Evolutionary conservation across 2,888 invertebrate species (phyloP).

Genomic region (Rhamphomyia laevipes): DNA sequence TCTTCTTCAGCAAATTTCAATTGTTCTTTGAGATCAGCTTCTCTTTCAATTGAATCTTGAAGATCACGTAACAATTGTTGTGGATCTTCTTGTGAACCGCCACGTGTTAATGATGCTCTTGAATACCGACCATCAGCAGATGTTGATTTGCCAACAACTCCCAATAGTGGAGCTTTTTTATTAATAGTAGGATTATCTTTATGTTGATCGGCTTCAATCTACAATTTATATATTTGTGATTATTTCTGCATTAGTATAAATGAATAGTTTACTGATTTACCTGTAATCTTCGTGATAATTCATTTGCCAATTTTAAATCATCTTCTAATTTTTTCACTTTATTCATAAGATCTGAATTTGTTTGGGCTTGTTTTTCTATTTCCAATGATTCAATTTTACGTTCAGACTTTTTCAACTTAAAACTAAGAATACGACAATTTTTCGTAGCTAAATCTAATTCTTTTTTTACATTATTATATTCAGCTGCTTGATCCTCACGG

Average conservation of each 20-base stretch:
- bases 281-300: constrained; percentile 57
- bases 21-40: constrained; percentile 88
- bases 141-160: constrained; percentile 43
- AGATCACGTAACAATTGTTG: constrained; percentile 73
- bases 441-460: constrained; percentile 95
- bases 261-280: constrained; percentile 18
- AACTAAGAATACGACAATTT: constrained; percentile 94
- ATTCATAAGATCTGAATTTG: constrained; percentile 49
- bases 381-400: constrained; percentile 78
- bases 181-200: constrained; percentile 33
- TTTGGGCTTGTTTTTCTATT: constrained; percentile 61
- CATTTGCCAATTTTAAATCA: constrained; percentile 70
- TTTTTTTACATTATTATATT: constrained; percentile 85
- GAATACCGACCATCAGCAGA: constrained; percentile 60
- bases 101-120: constrained; percentile 60
- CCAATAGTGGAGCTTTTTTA: constrained; percentile 47
- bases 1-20: constrained; percentile 88
- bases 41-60: constrained; percentile 84
- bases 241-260: background rate
- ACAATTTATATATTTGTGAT: background rate
- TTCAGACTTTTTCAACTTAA: constrained; percentile 94
- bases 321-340: constrained; percentile 73
- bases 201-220: constrained; percentile 32
- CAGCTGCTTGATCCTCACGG: constrained; percentile 93
- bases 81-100: constrained; percentile 70